Evolutionary conservation across 2,797 vertebrate species (phyloP), one percentile per base, ranked within the genome.

Genomic region (Bucorvus abyssinicus): DNA sequence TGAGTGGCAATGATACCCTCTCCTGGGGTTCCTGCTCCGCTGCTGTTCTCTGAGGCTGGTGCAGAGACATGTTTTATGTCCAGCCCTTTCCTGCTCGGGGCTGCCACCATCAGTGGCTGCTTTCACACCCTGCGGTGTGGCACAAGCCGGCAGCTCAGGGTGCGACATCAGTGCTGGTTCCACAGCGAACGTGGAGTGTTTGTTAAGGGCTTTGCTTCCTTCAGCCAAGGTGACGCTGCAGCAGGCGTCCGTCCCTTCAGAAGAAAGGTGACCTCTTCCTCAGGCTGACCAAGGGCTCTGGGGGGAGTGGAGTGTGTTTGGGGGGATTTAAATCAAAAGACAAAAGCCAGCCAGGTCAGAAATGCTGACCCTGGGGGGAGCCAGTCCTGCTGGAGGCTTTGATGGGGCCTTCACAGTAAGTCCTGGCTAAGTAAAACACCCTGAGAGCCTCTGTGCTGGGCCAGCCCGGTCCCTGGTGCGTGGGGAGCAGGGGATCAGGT

Each of bases 11-110:
- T 0, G 38, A 3, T n/a, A 14, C 5, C 5, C 50, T 68, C 57
- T 59, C 7, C 75, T 69, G 71, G 82, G 7, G 32, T 53, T 91
- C 50, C 94, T 89, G 84, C 94, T 71, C 74, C 20, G 36, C 69
- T 83, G 80, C 81, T 56, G 27, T 10, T n/a, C 78, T 79, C 90
- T 78, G 27, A 21, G 49, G 47, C 4, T n/a, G 26, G 45, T 53
- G 78, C 73, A 59, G 83, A 40, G 61, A 10, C 19, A 1, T 0
- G 42, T 79, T 52, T 40, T 57, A 44, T 49, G 34, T 59, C 76
- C 79, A 24, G 24, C 13, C 44, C 64, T 34, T 47, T 38, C n/a
- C 12, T 21, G 2, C 1, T 2, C 10, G 12, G 5, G 4, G 52
- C 13, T n/a, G 60, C 47, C 60, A 18, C 71, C 13, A 0, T 5